Percentiles rank a stretch among this genome's conserved stretches.
phyloP scores from a whole-genome alignment of 2,113 vertebrate species.

The Stigmatopora argus region DNA sequence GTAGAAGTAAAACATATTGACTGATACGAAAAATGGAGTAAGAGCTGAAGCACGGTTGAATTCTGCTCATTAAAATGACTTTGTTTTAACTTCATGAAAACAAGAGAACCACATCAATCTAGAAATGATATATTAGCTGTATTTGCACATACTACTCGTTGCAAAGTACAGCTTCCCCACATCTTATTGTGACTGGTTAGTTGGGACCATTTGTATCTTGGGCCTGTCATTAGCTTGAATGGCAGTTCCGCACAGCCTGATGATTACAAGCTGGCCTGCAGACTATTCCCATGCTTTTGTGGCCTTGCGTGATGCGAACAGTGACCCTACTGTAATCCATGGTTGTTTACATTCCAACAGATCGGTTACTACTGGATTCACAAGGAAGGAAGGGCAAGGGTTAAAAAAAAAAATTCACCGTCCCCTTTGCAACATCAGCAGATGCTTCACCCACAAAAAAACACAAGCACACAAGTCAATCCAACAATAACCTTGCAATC shows the following conservation, averaged over 20 bases:
- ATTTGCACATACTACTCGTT: background rate
- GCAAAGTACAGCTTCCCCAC: background rate
- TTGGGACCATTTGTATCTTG: conserved; percentile 6
- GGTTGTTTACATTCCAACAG: conserved; percentile 65
- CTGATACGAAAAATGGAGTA: too few relatives aligned
- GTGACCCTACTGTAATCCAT: conserved; percentile 56
- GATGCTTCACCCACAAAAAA: conserved; percentile 23
- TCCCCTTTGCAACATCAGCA: conserved; percentile 42
- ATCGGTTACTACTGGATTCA: conserved; percentile 61
- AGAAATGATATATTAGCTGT: background rate
- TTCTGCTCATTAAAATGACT: background rate
- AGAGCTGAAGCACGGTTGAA: too few relatives aligned
- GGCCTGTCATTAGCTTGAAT: conserved; percentile 25
- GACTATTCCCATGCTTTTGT: conserved; percentile 52
- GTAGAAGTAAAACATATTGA: too few relatives aligned
- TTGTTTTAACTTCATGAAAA: background rate
- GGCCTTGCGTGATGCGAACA: conserved; percentile 50
- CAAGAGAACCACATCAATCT: background rate
- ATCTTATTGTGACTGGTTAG: background rate
- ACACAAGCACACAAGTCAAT: conserved; percentile 30
- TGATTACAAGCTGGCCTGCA: conserved; percentile 48
- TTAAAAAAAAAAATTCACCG: conserved; percentile 47
- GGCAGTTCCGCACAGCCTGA: conserved; percentile 24
- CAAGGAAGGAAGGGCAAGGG: conserved; percentile 54
- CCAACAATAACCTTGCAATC: background rate